phyloP scores from a whole-genome alignment of 2,113 vertebrate genomes.

The Myiopsitta monachus region DNA sequence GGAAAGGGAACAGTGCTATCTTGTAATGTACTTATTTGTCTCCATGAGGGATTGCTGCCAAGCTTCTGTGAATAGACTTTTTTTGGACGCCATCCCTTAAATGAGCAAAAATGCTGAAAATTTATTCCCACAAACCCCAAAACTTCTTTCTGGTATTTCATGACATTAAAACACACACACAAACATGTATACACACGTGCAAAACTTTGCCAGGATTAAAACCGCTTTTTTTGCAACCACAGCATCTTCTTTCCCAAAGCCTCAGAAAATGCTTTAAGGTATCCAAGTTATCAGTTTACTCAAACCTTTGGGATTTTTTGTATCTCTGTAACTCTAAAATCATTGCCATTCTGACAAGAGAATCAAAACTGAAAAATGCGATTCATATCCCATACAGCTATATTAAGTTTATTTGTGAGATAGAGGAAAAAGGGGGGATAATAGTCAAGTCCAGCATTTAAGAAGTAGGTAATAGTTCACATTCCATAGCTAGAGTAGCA shows the following conservation, averaged over 20 bases:
- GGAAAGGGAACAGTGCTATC: slow-evolving; percentile 18
- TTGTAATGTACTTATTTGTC: slow-evolving; percentile 53
- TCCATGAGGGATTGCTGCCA: slow-evolving; percentile 27
- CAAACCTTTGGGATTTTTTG: neutral
- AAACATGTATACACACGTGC: neutral
- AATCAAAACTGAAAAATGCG: neutral
- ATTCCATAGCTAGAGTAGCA: neutral
- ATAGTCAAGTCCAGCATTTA: neutral
- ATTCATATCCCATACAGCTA: neutral
- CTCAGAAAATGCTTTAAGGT: neutral
- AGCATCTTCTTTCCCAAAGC: neutral
- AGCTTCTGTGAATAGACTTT: slow-evolving; percentile 44
- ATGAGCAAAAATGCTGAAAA: slow-evolving; percentile 55
- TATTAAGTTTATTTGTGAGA: neutral
- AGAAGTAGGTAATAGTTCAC: slow-evolving; percentile 28
- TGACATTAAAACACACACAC: neutral
- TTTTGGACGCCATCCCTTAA: slow-evolving; percentile 28
- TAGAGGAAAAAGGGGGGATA: neutral
- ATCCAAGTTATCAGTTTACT: neutral
- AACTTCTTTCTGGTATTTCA: slow-evolving; percentile 29
- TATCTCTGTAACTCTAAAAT: neutral
- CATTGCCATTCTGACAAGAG: neutral
- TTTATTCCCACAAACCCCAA: slow-evolving; percentile 45
- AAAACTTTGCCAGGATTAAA: slow-evolving; percentile 6
- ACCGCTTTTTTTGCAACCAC: neutral